Evolutionary conservation across 1,140 invertebrate genomes (phyloP), one percentile per base, ranked within the genome.

Genomic region (Diachasmimorpha longicaudata): DNA sequence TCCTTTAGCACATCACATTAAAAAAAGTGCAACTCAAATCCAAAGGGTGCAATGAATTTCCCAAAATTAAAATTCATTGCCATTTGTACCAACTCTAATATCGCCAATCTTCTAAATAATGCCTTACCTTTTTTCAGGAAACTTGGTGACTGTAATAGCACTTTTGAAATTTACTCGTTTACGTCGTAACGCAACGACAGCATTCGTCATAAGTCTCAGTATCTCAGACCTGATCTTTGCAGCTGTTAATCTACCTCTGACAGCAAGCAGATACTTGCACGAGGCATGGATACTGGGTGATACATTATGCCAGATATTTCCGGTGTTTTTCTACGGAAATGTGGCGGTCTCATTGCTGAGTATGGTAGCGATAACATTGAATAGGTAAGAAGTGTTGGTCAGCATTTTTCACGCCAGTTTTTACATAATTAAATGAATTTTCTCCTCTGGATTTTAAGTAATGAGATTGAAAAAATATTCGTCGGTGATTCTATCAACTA

Each of bases 321-420:
- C 96, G 0, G 93, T 97, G 77, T 93, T 97, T 80, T 96, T 96
- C 87, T 97, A 97, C 85, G 95, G 95, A 71, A 97, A 97, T 83
- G 95, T 97, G 13, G 95, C 94, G 1, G 94, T 95, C 13, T 96
- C 95, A 0, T 87, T 97, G 25, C 90, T 97, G 55, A 96, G 95
- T 81, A 97, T 97, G 93, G 95, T 96, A 37, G 95, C 94, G 75
- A 97, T 97, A 79, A 96, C 96, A 16, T 90, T 97, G 68, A 97
- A 97, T 88, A 93, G 96, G 95, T 96, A 88, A 85, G 85, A 79
- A 77, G 2, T 6, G 13, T 42, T 10, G 39, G 23, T 4, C 16
- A 70, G 42, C 13, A 42, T 6, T 42, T 42, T 31, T 6, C 31
- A 3, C 31, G 2, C 31, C 31, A 3, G 31, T 31, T 6, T 31